Conservation (phyloP, 2,113 vertebrate genomes). For the Silurus meridionalis region DNA sequence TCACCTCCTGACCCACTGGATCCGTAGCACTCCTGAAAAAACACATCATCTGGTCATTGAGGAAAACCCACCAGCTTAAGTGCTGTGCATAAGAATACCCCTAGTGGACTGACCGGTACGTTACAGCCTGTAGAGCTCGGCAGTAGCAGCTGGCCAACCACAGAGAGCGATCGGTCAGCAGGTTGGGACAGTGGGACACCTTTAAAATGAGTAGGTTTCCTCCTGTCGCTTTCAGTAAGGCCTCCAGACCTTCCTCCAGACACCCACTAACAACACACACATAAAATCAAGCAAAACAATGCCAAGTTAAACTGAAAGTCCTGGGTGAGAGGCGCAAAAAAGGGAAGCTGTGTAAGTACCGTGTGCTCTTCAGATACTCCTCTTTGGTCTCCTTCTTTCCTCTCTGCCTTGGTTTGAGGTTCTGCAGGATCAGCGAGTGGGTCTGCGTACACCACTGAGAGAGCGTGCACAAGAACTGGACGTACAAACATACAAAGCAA, state of each 20-base stretch:
- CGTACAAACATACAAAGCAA: background rate
- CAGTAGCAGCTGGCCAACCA: slow-evolving; percentile 99
- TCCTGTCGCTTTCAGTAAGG: slow-evolving; percentile 90
- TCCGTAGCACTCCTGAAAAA: slow-evolving; percentile 89
- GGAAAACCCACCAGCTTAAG: background rate
- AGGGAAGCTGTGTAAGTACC: slow-evolving; percentile 66
- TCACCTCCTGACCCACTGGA: slow-evolving; percentile 96
- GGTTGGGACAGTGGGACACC: slow-evolving; percentile 96
- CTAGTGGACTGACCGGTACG: slow-evolving; percentile 83
- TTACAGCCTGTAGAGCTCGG: slow-evolving; percentile 93
- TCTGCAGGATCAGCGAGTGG: slow-evolving; percentile 96
- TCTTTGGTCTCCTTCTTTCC: slow-evolving; percentile 98
- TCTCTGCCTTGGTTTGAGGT: slow-evolving; percentile 93
- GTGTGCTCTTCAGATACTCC: slow-evolving; percentile 95
- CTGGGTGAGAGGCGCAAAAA: background rate
- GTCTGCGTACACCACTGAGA: slow-evolving; percentile 99
- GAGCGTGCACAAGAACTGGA: slow-evolving; percentile 89
- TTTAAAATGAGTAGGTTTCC: slow-evolving; percentile 94
- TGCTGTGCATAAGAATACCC: background rate
- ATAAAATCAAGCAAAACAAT: background rate
- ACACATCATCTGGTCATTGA: background rate
- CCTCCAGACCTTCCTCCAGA: slow-evolving; percentile 93
- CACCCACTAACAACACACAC: slow-evolving; percentile 78
- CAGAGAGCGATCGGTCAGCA: slow-evolving; percentile 95
- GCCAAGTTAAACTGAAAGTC: too few relatives aligned